phyloP scores from a whole-genome alignment of 2,113 vertebrate genomes.

The Oncorhynchus clarkii region DNA sequence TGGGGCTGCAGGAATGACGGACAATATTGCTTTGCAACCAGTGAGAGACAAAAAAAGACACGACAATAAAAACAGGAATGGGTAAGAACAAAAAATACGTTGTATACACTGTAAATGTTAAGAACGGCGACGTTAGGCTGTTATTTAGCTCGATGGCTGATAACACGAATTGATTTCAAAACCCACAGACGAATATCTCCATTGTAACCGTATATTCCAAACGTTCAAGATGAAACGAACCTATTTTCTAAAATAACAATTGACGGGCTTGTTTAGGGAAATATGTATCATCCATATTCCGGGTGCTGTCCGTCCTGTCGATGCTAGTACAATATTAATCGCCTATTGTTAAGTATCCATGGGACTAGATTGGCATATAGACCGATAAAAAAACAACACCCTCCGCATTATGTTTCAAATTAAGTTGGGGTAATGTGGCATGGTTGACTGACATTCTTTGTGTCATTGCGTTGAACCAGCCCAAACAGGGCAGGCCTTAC shows the following conservation, averaged over 20 bases:
- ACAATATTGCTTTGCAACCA: conserved; percentile 91
- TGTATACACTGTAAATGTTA: background rate
- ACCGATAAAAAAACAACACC: background rate
- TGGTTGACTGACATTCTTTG: background rate
- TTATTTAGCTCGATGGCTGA: background rate
- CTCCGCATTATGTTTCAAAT: background rate
- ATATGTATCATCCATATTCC: conserved; percentile 54
- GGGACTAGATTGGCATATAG: background rate
- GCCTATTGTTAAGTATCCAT: conserved; percentile 52
- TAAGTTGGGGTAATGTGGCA: no score
- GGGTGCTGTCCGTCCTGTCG: conserved; percentile 32
- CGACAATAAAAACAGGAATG: conserved; percentile 83
- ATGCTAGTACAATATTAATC: conserved; percentile 53
- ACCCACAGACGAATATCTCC: background rate
- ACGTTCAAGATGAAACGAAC: background rate
- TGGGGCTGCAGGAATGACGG: conserved; percentile 83
- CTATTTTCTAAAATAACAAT: background rate
- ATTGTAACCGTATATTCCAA: background rate
- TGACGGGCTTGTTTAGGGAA: background rate
- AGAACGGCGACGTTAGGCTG: background rate
- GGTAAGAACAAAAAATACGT: conserved; percentile 73
- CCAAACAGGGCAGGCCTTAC: conserved; percentile 21
- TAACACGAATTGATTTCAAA: conserved; percentile 27
- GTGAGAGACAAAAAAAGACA: conserved; percentile 88
- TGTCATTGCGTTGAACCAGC: background rate